These are phyloP conservation scores for Hypotaenidia okinawae DNA, from an alignment of 2,797 vertebrate genomes.

Conservation along the genomic window DNA sequence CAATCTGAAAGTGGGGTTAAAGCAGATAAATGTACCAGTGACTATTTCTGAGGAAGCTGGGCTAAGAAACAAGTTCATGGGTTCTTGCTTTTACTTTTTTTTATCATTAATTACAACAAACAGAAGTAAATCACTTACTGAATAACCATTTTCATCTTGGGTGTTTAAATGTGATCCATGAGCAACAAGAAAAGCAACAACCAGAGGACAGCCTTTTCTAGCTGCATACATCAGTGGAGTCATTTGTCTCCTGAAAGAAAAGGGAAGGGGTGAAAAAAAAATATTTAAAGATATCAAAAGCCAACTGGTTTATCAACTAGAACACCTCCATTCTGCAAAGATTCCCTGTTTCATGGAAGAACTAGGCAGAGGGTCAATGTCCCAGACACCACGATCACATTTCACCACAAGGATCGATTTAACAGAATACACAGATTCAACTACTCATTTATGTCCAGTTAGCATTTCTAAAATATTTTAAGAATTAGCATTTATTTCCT, in stretches of 20 bases:
- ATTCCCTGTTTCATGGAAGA: background rate
- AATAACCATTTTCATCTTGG: conserved; percentile 86
- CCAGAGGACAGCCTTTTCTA: conserved; percentile 79
- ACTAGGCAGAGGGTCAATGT: background rate
- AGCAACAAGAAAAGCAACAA: conserved; percentile 87
- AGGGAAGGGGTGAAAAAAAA: background rate
- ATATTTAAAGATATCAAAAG: background rate
- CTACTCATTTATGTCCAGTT: background rate
- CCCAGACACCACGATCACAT: background rate
- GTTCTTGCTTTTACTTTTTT: background rate
- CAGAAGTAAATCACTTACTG: conserved; percentile 78
- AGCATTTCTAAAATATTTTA: background rate
- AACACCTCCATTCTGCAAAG: background rate
- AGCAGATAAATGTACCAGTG: background rate
- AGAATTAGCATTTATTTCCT: background rate
- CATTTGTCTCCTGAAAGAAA: conserved; percentile 81
- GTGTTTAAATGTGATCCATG: conserved; percentile 86
- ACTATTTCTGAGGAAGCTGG: background rate
- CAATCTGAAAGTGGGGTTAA: background rate
- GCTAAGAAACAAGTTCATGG: background rate
- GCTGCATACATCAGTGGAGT: conserved; percentile 91
- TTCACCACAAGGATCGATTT: background rate
- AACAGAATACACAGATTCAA: background rate
- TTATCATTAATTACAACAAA: background rate
- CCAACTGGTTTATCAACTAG: background rate